Evolutionary conservation across 2,888 invertebrate species (phyloP).

Genomic region (Spodoptera littoralis): DNA sequence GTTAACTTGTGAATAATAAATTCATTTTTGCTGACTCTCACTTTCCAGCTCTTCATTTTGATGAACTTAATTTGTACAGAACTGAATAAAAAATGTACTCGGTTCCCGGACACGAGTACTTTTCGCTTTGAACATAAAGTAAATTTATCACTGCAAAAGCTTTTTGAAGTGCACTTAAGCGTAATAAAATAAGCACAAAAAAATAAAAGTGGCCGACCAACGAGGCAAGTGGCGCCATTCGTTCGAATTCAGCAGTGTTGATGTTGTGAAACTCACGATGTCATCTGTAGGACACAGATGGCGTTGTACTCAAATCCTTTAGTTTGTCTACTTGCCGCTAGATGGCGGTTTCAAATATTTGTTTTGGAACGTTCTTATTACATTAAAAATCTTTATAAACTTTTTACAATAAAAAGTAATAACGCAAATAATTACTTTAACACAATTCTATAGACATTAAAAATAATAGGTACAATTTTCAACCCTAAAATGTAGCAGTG

Average conservation of each 20-base stretch:
- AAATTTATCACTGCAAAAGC: slow-evolving; percentile 37
- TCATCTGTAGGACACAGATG: slow-evolving; percentile 60
- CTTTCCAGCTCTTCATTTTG: slow-evolving; percentile 16
- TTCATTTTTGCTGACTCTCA: slow-evolving; percentile 1
- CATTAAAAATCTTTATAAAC: neutral
- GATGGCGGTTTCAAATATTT: slow-evolving; percentile 58
- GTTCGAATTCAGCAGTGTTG: slow-evolving; percentile 12
- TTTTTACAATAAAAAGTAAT: neutral
- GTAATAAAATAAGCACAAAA: slow-evolving; percentile 17
- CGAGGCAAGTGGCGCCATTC: slow-evolving; percentile 43
- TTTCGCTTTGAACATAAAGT: slow-evolving; percentile 18
- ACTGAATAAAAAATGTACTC: slow-evolving; percentile 25
- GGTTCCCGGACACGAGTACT: slow-evolving; percentile 20
- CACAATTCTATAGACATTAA: neutral
- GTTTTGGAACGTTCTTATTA: fast-evolving
- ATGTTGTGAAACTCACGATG: slow-evolving; percentile 18
- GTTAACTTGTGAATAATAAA: neutral
- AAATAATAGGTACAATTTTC: slow-evolving; percentile 22
- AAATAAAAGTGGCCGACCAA: slow-evolving; percentile 9
- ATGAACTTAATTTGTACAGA: slow-evolving; percentile 37
- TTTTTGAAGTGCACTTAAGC: slow-evolving; percentile 40
- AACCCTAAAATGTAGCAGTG: slow-evolving; percentile 30
- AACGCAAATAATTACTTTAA: neutral
- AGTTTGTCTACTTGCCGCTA: slow-evolving; percentile 68
- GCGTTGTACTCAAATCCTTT: slow-evolving; percentile 50